phyloP scores from a whole-genome alignment of 2,797 vertebrate genomes.

The Lepidocolaptes lacrymiger region DNA sequence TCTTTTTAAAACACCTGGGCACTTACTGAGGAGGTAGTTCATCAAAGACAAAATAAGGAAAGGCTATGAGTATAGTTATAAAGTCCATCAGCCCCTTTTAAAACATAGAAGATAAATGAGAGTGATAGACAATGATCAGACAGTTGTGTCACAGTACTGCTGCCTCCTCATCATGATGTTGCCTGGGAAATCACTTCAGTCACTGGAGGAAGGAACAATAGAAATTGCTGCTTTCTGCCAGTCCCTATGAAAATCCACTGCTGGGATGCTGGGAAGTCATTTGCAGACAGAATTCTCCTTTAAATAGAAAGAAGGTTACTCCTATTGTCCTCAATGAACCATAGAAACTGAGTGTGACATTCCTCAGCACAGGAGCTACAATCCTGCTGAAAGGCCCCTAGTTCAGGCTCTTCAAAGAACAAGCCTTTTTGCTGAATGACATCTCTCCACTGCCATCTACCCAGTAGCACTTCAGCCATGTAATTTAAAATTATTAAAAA shows the following conservation, averaged over 20 bases:
- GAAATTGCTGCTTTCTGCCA: background rate
- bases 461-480: constrained; percentile 43
- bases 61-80: background rate
- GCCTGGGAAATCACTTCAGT: background rate
- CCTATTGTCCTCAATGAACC: background rate
- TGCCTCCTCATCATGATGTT: accelerated
- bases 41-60: background rate
- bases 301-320: background rate
- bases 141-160: too few species aligned
- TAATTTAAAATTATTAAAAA: constrained; percentile 70
- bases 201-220: background rate
- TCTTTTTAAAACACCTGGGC: background rate
- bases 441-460: background rate
- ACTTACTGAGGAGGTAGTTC: background rate
- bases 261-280: background rate
- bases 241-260: background rate
- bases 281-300: background rate
- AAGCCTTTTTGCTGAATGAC: constrained; percentile 27
- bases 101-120: background rate
- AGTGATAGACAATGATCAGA: background rate
- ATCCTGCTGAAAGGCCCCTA: background rate
- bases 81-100: background rate
- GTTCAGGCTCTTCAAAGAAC: constrained; percentile 35
- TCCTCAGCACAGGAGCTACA: background rate
- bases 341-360: background rate